A percentile compares a stretch with the other conserved stretches of the same genome.
Evolutionary conservation across 2,797 vertebrate species (phyloP).

Genomic region (Rhabdomys pumilio): DNA sequence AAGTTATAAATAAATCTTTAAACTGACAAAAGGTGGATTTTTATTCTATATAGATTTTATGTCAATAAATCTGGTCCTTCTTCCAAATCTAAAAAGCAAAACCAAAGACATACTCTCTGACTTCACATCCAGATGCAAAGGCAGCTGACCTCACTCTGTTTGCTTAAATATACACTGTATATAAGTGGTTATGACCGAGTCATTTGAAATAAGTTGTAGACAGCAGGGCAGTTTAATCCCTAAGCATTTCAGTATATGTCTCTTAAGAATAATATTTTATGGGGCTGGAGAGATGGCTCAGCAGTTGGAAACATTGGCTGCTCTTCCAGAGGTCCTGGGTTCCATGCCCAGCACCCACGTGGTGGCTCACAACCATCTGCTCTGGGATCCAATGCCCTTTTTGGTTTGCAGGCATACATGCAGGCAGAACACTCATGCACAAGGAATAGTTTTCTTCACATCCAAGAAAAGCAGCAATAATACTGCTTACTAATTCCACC

Average conservation of each 20-base stretch:
- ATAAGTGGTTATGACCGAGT: background rate
- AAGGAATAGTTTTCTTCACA: background rate
- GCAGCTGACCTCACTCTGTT: background rate
- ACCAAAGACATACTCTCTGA: background rate
- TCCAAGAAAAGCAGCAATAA: background rate
- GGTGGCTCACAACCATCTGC: background rate
- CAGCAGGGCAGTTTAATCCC: background rate
- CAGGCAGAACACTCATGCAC: background rate
- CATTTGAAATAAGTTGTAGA: background rate
- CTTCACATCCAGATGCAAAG: background rate
- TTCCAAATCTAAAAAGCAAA: background rate
- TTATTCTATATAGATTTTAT: constrained; percentile 21
- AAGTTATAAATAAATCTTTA: background rate
- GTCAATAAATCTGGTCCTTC: background rate
- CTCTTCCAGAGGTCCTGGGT: background rate
- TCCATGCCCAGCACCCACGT: background rate
- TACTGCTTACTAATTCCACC: background rate
- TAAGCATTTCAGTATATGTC: background rate
- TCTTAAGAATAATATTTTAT: background rate
- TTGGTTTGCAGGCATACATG: background rate
- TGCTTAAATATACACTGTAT: background rate
- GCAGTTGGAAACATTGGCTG: background rate
- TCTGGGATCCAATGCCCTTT: background rate
- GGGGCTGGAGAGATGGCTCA: background rate
- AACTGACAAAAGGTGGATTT: constrained; percentile 7